Conservation (phyloP, 2,797 vertebrate species). For the Amphiprion clarkii region DNA sequence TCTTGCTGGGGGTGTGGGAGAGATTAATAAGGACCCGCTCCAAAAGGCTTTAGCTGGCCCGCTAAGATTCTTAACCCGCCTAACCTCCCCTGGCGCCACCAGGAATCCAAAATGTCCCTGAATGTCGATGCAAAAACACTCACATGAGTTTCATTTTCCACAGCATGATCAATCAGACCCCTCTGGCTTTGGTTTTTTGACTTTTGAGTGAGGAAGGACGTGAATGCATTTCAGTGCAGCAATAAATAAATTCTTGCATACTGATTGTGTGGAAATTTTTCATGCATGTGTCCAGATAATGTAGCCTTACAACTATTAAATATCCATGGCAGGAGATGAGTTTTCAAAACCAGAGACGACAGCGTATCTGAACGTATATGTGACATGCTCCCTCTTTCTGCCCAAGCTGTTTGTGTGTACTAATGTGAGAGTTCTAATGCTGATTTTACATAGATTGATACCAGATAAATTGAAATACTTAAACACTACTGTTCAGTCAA, state of each 20-base stretch:
- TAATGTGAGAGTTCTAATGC: neutral
- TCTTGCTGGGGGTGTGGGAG: conserved; percentile 89
- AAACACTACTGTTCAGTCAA: too few species aligned
- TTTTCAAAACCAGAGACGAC: too few species aligned
- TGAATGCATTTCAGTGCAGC: conserved; percentile 8
- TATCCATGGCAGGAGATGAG: too few species aligned
- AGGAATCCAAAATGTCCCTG: conserved; percentile 70
- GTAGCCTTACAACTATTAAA: too few species aligned
- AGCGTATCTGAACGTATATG: too few species aligned
- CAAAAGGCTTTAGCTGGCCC: conserved; percentile 89
- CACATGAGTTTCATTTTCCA: conserved; percentile 59
- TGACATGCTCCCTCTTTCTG: neutral
- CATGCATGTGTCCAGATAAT: neutral
- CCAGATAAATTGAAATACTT: too few species aligned
- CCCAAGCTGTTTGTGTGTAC: neutral
- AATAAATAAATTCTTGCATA: neutral
- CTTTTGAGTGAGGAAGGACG: neutral
- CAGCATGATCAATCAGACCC: conserved; percentile 49
- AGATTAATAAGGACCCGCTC: conserved; percentile 96
- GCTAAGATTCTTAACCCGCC: conserved; percentile 96
- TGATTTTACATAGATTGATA: neutral
- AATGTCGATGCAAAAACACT: conserved; percentile 56
- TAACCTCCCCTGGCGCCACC: conserved; percentile 89
- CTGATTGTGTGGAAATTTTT: neutral
- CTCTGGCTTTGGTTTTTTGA: conserved; percentile 14